phyloP scores from a whole-genome alignment of 2,888 invertebrate species.

The Zaprionus obscuricornis region DNA sequence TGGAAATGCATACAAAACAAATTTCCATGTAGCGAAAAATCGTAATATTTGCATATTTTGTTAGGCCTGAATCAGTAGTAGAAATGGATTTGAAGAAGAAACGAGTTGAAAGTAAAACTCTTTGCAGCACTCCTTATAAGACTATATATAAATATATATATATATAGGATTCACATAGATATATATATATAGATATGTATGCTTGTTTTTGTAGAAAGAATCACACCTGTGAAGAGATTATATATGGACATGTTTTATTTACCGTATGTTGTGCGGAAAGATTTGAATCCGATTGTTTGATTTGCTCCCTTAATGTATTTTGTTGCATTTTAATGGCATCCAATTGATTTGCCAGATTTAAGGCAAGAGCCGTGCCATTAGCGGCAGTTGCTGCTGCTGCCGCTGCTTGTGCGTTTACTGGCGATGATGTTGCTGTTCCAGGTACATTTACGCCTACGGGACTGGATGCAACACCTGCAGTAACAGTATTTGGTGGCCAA shows the following conservation, averaged over 20 bases:
- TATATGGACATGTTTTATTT: slow-evolving; percentile 48
- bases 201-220: slow-evolving; percentile 7
- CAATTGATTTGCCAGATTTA: slow-evolving; percentile 83
- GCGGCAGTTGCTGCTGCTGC: no score
- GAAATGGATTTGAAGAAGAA: no score
- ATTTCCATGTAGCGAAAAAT: no score
- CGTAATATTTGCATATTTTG: no score
- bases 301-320: slow-evolving; percentile 93
- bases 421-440: neutral
- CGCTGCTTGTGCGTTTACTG: slow-evolving; percentile 33
- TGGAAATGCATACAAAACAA: no score
- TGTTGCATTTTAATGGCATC: slow-evolving; percentile 90
- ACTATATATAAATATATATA: slow-evolving; percentile 25
- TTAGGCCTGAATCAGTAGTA: no score
- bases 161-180: slow-evolving; percentile 7
- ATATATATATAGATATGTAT: slow-evolving; percentile 4
- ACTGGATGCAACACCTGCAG: neutral
- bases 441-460: no score
- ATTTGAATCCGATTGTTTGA: slow-evolving; percentile 97
- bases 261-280: slow-evolving; percentile 97
- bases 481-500: slow-evolving; percentile 50
- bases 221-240: slow-evolving; percentile 39
- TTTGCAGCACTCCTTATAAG: slow-evolving; percentile 16
- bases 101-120: no score
- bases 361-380: slow-evolving; percentile 63